Conservation (phyloP, 2,888 invertebrate genomes). For the Spodoptera picta region DNA sequence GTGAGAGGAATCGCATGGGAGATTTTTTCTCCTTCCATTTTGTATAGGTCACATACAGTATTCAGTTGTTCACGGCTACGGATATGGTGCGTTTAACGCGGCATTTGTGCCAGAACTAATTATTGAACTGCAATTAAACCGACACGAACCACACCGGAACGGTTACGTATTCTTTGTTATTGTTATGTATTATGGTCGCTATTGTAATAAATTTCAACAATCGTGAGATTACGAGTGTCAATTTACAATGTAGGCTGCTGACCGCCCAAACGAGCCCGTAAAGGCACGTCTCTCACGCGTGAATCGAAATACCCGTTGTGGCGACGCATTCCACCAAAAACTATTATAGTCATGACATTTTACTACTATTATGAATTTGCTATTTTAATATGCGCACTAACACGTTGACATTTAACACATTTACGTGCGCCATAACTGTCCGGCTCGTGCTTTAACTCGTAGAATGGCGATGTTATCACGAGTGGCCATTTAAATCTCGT, state of each 20-base stretch:
- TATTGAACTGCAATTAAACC: constrained; percentile 56
- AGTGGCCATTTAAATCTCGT: constrained; percentile 44
- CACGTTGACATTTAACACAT: constrained; percentile 42
- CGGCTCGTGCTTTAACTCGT: constrained; percentile 22
- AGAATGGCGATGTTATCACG: constrained; percentile 47
- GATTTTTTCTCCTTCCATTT: constrained; percentile 71
- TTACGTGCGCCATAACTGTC: constrained; percentile 29
- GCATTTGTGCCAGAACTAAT: constrained; percentile 61
- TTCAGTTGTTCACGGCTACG: constrained; percentile 60
- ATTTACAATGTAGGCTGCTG: constrained; percentile 15
- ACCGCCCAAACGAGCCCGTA: constrained; percentile 53
- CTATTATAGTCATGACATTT: constrained; percentile 42
- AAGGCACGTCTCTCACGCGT: constrained; percentile 43
- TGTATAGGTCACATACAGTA: constrained; percentile 56
- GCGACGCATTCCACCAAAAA: constrained; percentile 39
- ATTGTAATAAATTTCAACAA: constrained; percentile 46
- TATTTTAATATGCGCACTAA: constrained; percentile 31
- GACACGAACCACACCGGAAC: constrained; percentile 51
- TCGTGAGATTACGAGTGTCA: constrained; percentile 29
- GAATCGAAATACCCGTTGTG: constrained; percentile 24
- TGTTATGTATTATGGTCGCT: constrained; percentile 45
- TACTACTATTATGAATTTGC: constrained; percentile 40
- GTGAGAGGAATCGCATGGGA: constrained; percentile 84
- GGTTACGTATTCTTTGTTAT: constrained; percentile 52
- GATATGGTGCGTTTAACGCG: constrained; percentile 57